A percentile compares a stretch with the other conserved stretches of the same genome.
Conservation (phyloP, 2,113 vertebrate species). For the Etheostoma spectabile region DNA sequence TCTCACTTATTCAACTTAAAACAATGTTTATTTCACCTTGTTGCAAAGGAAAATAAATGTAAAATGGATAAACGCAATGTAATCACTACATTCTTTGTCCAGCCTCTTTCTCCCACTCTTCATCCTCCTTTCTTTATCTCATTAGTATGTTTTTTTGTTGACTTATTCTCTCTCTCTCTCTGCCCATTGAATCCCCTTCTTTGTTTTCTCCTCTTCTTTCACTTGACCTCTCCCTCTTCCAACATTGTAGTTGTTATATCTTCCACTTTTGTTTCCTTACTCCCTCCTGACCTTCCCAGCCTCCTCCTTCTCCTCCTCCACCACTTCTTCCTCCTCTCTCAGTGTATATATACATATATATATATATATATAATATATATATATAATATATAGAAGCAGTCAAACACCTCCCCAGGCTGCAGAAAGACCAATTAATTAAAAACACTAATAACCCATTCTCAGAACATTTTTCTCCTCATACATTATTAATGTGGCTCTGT, state of each 20-base stretch:
- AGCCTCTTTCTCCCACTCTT: not conserved
- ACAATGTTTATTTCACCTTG: not conserved
- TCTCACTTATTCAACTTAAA: not conserved
- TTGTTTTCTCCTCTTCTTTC: too few species aligned
- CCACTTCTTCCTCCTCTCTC: not conserved
- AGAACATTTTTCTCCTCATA: conserved; percentile 36
- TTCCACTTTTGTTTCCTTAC: not conserved
- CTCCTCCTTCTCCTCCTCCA: not conserved
- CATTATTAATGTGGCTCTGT: conserved; percentile 47
- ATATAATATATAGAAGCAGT: too few species aligned
- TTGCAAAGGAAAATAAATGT: too few species aligned
- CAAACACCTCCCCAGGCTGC: conserved; percentile 33
- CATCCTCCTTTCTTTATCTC: not conserved
- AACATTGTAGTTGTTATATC: not conserved
- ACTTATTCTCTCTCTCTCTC: not conserved
- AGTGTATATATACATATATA: not conserved
- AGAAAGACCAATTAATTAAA: conserved; percentile 47
- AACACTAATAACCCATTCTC: conserved; percentile 42
- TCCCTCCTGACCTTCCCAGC: not conserved
- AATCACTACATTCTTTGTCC: not conserved
- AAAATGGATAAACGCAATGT: not conserved
- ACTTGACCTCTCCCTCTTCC: too few species aligned
- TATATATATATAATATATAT: conserved; percentile 3
- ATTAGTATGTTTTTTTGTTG: not conserved
- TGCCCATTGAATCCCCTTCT: not conserved